These are phyloP conservation scores for Bibio marci DNA, from an alignment of 2,888 invertebrate genomes.

Conservation along the genomic window DNA sequence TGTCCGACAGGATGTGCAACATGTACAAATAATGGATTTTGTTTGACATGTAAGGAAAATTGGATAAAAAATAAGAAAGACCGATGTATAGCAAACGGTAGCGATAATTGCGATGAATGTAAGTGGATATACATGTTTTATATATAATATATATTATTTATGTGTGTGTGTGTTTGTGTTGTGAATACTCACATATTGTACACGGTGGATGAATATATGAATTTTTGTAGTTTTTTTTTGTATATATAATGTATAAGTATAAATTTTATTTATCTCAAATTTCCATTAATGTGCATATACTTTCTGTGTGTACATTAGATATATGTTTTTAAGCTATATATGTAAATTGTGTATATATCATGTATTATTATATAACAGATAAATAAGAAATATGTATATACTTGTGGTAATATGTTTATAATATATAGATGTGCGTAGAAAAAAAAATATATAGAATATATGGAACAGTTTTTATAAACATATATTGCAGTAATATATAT, in stretches of 20 bases:
- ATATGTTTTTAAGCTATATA: too few species aligned
- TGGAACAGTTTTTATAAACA: too few species aligned
- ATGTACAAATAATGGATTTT: slow-evolving; percentile 52
- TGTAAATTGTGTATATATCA: too few species aligned
- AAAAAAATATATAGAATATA: too few species aligned
- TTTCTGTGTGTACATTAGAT: neutral
- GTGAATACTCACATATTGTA: too few species aligned
- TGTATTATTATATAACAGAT: too few species aligned
- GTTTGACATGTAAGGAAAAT: slow-evolving; percentile 52
- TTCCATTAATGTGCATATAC: neutral
- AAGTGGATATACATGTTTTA: slow-evolving; percentile 22
- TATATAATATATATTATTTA: too few species aligned
- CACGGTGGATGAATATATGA: too few species aligned
- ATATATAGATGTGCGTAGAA: too few species aligned
- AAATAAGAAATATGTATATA: too few species aligned
- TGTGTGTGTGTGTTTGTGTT: too few species aligned
- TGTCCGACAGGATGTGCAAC: slow-evolving; percentile 64
- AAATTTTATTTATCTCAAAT: neutral
- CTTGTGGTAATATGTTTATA: too few species aligned
- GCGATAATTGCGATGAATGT: slow-evolving; percentile 50
- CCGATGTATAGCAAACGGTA: slow-evolving; percentile 52
- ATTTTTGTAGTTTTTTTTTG: neutral
- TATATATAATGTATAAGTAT: neutral
- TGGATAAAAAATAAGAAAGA: slow-evolving; percentile 64
- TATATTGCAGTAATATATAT: neutral